Conservation (phyloP, 35 echinoderm and acorn worm genomes). For the Heliocidaris tuberculata region DNA sequence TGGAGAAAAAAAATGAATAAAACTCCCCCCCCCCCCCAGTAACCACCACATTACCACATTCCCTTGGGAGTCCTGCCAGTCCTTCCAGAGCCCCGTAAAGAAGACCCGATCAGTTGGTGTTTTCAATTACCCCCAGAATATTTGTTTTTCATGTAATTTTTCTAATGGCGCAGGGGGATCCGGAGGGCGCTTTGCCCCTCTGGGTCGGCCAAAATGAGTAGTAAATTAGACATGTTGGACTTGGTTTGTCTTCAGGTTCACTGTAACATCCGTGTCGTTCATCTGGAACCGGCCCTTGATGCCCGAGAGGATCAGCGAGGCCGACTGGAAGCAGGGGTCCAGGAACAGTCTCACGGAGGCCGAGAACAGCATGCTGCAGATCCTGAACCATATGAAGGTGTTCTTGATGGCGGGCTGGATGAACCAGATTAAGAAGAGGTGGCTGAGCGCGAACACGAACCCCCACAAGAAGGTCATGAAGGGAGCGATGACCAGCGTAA, state of each 20-base stretch:
- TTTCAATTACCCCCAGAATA: too few relatives aligned
- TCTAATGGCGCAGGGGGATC: too few relatives aligned
- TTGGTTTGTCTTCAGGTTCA: neutral
- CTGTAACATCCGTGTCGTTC: neutral
- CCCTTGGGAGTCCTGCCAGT: too few relatives aligned
- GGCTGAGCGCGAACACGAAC: neutral
- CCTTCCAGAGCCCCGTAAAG: too few relatives aligned
- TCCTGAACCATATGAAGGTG: neutral
- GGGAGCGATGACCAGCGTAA: neutral
- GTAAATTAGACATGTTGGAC: neutral
- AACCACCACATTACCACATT: too few relatives aligned
- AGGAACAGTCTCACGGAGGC: neutral
- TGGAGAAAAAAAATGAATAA: too few relatives aligned
- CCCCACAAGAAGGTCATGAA: neutral
- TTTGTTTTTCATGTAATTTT: too few relatives aligned
- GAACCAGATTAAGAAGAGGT: neutral
- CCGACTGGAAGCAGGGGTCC: neutral
- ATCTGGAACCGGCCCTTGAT: neutral
- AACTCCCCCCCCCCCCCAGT: too few relatives aligned
- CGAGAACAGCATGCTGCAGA: neutral
- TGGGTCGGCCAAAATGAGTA: neutral
- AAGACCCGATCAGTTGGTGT: too few relatives aligned
- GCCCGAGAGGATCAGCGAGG: neutral
- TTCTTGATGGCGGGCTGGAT: neutral
- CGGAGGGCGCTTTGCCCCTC: neutral